Base-by-base conservation (phyloP, 2,888 invertebrate species). In the Lissonota sp. region DNA sequence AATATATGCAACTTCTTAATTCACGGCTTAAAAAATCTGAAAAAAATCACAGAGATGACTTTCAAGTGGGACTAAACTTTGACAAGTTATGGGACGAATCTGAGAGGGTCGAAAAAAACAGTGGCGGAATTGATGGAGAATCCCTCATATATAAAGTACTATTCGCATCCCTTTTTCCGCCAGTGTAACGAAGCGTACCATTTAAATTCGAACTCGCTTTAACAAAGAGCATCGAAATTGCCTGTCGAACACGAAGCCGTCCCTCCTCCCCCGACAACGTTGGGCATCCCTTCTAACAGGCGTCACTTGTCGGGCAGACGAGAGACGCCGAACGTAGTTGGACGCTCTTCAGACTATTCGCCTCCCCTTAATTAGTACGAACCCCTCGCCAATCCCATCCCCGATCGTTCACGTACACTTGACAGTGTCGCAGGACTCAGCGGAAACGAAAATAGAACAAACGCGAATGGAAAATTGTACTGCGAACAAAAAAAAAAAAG, bases 201-300 rank as follows among this genome's bases (percentile, higher is more conserved):
- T 84, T 84, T 83, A 83, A 84, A 84, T 83, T 83, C 83, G 73
- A 83, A 83, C 81, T 83, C 70, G 80, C 62, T 80, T 79, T 76
- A 79, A 80, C 84, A 81, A 83, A 83, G 81, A 77, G 78, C 83
- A 81, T 76, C 80, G 83, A 83, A 83, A 84, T 84, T 84, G 80
- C 83, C 84, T 83, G 84, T 84, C 84, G 83, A 74, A 67, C 64
- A 73, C 69, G 71, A 58, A 73, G 66, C 72, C 69, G n/a, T 62
- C 75, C 69, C 44, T 63, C 69, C 44, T 63, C 72, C 78, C 70
- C 55, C 42, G n/a, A 10, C 10, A n/a, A 1, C 49, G 49, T 26
- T 26, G 26, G 26, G 71, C 62, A 44, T 49, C 44, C 66, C 44
- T 57, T 66, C 53, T 16, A 49, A 60, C 49, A 10, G 64, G 60